Evolutionary conservation across 2,888 invertebrate genomes (phyloP), one percentile per base, ranked within the genome.

Genomic region (Flabesymbios commensalis): DNA sequence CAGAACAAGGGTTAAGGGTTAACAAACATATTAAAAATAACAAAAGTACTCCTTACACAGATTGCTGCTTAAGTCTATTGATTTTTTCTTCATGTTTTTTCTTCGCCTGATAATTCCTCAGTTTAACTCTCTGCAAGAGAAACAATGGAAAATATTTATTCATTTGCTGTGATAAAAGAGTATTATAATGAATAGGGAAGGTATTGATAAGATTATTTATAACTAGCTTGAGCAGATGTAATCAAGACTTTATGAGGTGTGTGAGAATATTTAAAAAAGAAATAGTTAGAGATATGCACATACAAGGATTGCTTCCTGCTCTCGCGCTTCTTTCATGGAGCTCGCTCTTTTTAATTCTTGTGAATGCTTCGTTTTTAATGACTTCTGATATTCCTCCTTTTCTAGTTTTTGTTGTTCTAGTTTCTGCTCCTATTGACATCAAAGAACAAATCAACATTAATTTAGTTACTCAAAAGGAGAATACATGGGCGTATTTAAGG

Each of bases 101-200:
- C 47, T 52, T 60, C 3, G 53, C 45, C 36, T 66, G 57, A 19
- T 58, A 54, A 26, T 59, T 64, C 47, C 52, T 66, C 45, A 66
- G 41, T 32, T 51, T 63, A 14, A 52, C 47, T 64, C 56, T 57
- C 66, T 66, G 43, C 14, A 55, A 55, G n/a, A 28, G 32, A 28
- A 57, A 33, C 5, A 17, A 41, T 7, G 14, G 22, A 19, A 19
- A 36, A 36, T 14, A 36, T 36, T 36, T n/a, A 36, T n/a, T n/a
- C n/a, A n/a, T n/a, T n/a, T n/a, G n/a, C n/a, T n/a, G n/a, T n/a
- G n/a, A n/a, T n/a, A n/a, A n/a, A n/a, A n/a, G n/a, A n/a, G n/a
- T n/a, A n/a, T n/a, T n/a, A n/a, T n/a, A n/a, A n/a, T n/a, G n/a
- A n/a, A n/a, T n/a, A n/a, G n/a, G n/a, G n/a, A n/a, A n/a, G n/a